Percentiles rank a stretch among this genome's conserved stretches.
These are phyloP conservation scores for Ascidia mentula DNA, from an alignment of 23 tunicate species.

Conservation along the genomic window DNA sequence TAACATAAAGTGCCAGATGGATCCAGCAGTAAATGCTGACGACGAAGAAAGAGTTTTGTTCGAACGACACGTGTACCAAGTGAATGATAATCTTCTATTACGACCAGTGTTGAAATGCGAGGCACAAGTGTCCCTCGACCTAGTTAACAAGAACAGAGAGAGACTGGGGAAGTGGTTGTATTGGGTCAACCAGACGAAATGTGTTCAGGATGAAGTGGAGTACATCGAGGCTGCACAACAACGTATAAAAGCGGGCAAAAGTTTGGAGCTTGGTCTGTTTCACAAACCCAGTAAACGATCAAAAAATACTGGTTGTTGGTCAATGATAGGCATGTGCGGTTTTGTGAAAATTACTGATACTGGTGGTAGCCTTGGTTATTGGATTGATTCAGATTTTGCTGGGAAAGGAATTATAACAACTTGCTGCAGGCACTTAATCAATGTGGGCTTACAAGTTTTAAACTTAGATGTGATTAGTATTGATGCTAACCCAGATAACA, in stretches of 20 bases:
- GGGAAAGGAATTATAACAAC: conserved; percentile 42
- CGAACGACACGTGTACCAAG: neutral
- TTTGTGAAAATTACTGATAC: conserved; percentile 17
- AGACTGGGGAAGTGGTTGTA: conserved; percentile 10
- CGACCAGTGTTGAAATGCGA: conserved; percentile 11
- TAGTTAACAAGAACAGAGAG: conserved; percentile 30
- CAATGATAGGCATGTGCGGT: conserved; percentile 41
- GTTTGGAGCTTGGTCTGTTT: neutral
- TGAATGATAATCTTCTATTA: conserved; percentile 15
- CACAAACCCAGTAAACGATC: neutral
- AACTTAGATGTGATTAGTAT: neutral
- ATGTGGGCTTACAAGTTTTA: neutral
- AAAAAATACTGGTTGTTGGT: neutral
- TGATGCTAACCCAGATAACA: neutral
- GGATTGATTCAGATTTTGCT: conserved; percentile 35
- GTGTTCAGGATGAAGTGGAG: conserved; percentile 14
- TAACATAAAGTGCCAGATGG: too few relatives aligned
- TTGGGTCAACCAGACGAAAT: conserved; percentile 25
- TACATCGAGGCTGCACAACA: neutral
- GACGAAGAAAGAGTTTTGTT: neutral
- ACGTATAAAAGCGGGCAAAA: neutral
- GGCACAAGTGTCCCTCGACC: conserved; percentile 22
- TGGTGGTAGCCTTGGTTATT: conserved; percentile 34
- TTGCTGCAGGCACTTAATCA: neutral
- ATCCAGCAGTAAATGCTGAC: neutral